Base-by-base conservation (phyloP, 2,797 vertebrate species). In the Austrolebias charrua region DNA sequence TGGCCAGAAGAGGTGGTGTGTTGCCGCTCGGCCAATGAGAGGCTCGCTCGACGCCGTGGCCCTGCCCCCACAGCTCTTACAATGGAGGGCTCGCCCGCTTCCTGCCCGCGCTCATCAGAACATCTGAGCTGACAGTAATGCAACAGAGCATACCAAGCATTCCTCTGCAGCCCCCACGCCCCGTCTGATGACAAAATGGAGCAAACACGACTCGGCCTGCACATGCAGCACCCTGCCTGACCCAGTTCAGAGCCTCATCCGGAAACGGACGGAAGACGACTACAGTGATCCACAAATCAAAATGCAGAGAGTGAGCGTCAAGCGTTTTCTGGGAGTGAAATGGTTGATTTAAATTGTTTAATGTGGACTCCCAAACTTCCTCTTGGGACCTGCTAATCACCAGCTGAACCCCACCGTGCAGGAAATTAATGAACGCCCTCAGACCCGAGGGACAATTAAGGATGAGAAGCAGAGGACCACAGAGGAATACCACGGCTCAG, bases 1-100 rank as follows among this genome's bases (percentile, higher is more conserved):
- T 93, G 92, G 92, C 69, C 50, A 7, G 65, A 4, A 0, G 9
- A 0, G 60, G 85, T 93, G 92, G 92, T 93, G 91, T 93, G 92
- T 92, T 93, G 83, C 82, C 73, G 83, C 82, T 50, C 80, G 60
- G 86, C 92, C 92, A 93, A 84, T 92, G 62, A 81, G 29, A 48
- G 19, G 46, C 19, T 0, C 29, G 46, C 46, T 29, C 18, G 14
- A 24, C 38, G 4, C 0, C 1, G 2, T 54, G 70, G 46, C 72
- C 77, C 76, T 80, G 79, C 80, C 69, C 80, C 75, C 67, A 50
- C 63, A 48, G 59, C 55, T 46, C 54, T 56, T 31, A 73, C 65
- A 60, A 75, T 29, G 31, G 49, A 68, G 46, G 4, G 48, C 40
- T 46, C 31, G 1, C 13, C 40, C 0, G 6, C 49, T 63, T 69